These are phyloP conservation scores for Gulo gulo DNA, from an alignment of 2,113 vertebrate genomes.

Conservation along the genomic window DNA sequence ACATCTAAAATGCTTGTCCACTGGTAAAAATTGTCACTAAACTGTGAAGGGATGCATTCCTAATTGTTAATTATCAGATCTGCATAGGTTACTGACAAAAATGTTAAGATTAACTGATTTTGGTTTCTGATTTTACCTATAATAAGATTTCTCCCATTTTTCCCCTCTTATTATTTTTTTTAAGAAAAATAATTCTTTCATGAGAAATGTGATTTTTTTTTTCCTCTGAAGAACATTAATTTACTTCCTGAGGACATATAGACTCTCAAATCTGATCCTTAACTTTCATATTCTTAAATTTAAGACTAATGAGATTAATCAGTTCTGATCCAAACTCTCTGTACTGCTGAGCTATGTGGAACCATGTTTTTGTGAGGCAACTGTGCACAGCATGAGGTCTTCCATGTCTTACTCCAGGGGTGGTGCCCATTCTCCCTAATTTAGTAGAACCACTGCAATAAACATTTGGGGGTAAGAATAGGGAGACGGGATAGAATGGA, in stretches of 20 bases:
- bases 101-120: background rate
- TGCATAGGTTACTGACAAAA: background rate
- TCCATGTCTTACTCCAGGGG: background rate
- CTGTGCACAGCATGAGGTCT: background rate
- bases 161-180: background rate
- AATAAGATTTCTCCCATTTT: background rate
- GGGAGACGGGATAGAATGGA: slow-evolving; percentile 1
- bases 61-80: background rate
- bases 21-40: background rate
- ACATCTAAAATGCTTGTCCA: background rate
- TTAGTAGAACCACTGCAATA: background rate
- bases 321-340: background rate
- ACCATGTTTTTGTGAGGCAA: background rate
- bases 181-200: background rate
- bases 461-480: background rate
- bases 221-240: background rate
- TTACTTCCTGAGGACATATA: background rate
- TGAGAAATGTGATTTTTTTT: background rate
- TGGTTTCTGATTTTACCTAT: background rate
- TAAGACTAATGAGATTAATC: background rate
- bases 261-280: slow-evolving; percentile 3
- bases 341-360: background rate
- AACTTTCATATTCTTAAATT: background rate
- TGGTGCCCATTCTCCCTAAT: background rate
- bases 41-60: background rate